Conservation (phyloP, 2,113 vertebrate genomes). For the Rhynchomys soricoides region DNA sequence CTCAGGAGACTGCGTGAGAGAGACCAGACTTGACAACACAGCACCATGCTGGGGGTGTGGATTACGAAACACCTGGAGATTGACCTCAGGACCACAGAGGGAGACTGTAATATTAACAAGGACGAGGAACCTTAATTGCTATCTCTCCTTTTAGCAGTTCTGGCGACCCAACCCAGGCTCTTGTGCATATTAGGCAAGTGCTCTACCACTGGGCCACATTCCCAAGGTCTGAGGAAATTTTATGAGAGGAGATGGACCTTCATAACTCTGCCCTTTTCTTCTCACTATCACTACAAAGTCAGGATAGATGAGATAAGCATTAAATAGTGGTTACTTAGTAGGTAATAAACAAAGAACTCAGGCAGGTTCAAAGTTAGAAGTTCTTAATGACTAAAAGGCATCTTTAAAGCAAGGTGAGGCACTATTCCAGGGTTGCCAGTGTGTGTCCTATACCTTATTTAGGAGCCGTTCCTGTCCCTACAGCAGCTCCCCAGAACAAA, state of each 20-base stretch:
- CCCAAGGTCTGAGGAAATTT: background rate
- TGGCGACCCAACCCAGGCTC: background rate
- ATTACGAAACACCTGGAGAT: background rate
- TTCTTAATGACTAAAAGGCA: conserved; percentile 29
- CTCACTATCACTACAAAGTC: background rate
- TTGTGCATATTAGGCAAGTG: background rate
- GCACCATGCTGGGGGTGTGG: background rate
- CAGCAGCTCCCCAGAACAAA: background rate
- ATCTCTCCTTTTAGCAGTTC: background rate
- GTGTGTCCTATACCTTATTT: background rate
- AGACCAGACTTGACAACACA: background rate
- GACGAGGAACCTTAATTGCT: background rate
- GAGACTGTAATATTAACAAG: background rate
- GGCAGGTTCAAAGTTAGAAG: conserved; percentile 27
- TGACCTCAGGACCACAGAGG: background rate
- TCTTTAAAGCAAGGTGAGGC: background rate
- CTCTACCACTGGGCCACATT: background rate
- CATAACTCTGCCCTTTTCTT: background rate
- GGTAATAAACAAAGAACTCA: background rate
- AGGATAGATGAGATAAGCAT: background rate
- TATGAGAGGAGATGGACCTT: background rate
- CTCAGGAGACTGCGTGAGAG: background rate
- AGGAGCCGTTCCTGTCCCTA: background rate
- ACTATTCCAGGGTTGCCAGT: background rate
- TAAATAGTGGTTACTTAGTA: background rate